A percentile compares a stretch with the other conserved stretches of the same genome.
These are phyloP conservation scores for Aphis gossypii DNA, from an alignment of 1,140 invertebrate species.

Conservation along the genomic window DNA sequence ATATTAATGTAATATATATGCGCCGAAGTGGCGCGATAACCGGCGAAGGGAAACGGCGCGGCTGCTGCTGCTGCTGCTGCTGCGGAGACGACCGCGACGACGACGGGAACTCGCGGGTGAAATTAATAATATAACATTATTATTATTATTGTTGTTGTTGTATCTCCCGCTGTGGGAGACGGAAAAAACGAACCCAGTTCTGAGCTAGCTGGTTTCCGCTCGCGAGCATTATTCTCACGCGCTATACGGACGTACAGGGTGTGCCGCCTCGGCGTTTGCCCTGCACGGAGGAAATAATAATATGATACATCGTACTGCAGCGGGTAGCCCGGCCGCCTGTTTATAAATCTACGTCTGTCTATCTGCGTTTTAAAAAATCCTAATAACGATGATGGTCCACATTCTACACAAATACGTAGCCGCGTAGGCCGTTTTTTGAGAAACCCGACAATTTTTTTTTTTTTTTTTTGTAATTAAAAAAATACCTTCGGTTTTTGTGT, in stretches of 20 bases:
- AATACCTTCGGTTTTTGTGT: background rate
- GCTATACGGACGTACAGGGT: background rate
- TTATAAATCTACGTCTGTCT: background rate
- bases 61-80: background rate
- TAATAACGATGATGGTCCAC: background rate
- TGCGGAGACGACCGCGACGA: background rate
- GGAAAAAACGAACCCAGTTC: background rate
- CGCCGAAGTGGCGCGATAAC: background rate
- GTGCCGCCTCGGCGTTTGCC: background rate
- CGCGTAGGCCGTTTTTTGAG: background rate
- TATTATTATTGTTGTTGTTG: background rate
- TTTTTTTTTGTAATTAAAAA: background rate
- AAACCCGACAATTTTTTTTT: background rate
- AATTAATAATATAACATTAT: background rate
- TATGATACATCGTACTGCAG: too few species aligned
- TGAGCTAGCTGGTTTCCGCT: background rate
- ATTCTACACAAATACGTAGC: background rate
- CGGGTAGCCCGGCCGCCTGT: background rate
- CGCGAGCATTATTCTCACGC: background rate
- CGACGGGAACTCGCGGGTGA: background rate
- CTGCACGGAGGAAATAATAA: background rate
- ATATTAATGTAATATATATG: background rate
- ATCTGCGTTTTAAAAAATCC: background rate
- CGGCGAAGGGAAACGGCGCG: background rate
- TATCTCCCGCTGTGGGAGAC: background rate